Base-by-base conservation (phyloP, 2,113 vertebrate species). In the Labeo rohita region DNA sequence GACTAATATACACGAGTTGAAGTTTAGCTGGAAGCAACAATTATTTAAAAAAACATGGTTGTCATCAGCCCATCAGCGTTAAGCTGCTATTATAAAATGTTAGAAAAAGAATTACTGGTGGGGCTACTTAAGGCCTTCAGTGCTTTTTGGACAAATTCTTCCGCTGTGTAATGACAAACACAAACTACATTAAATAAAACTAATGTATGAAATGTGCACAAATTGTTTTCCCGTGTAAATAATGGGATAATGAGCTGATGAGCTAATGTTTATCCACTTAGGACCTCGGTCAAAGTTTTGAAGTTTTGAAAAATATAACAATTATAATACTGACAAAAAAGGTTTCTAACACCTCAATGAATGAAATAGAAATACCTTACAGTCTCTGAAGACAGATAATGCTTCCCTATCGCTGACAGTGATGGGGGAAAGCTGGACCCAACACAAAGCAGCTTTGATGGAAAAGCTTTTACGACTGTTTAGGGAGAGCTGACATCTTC, bases 391-490 rank as follows among this genome's bases (percentile, higher is more conserved):
- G 68, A 59, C n/a, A 54, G 54, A 65, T 47, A 75, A 23, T 50
- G 21, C 34, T 43, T 61, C 23, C 23, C n/a, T 34, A 16, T 54
- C 16, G 8, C 43, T 85, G 91, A 90, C 85, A 61, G 45, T 92
- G 92, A 92, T 63, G 89, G 87, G 86, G 84, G 86, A 1, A 85
- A 91, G 92, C 91, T 92, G 93, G 91, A 88, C 80, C 63, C 86
- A 92, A 94, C 89, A 92, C 78, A 28, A 90, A 84, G 92, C 91
- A 85, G 93, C 87, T 85, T 89, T 70, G 68, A 6, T 79, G 82
- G 88, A 83, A 90, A 86, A 89, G 87, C 91, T 89, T 90, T 91
- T 89, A 84, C 80, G 74, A 91, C 91, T 93, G 92, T 94, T 94
- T 93, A 89, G 89, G 89, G 89, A 90, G 92, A 91, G 21, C 90